phyloP scores from a whole-genome alignment of 2,888 invertebrate species.

The Geophilus truncorum region DNA sequence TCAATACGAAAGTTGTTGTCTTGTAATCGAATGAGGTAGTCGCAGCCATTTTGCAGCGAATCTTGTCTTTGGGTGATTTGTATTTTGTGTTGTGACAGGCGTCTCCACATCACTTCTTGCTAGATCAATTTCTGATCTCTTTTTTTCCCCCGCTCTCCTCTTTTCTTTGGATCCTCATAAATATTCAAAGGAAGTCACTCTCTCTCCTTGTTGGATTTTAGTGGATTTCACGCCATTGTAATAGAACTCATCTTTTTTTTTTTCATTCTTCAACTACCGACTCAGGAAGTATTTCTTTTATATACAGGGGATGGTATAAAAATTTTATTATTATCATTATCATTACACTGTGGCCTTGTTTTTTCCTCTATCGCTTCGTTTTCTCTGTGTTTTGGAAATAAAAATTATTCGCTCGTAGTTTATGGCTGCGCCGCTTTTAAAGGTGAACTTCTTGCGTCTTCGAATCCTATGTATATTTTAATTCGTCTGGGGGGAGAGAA shows the following conservation, averaged over 20 bases:
- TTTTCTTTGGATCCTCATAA: constrained; percentile 6
- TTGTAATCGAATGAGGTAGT: neutral
- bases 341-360: neutral
- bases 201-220: constrained; percentile 1
- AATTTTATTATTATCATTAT: neutral
- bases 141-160: neutral
- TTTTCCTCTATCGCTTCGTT: too few species aligned
- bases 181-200: constrained; percentile 9
- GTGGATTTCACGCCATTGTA: neutral
- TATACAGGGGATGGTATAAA: neutral
- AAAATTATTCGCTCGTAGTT: neutral
- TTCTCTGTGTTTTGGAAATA: neutral
- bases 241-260: neutral
- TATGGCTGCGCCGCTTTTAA: neutral
- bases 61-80: constrained; percentile 12
- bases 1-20: neutral
- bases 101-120: neutral
- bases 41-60: neutral
- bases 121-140: constrained; percentile 12
- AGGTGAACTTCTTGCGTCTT: neutral
- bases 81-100: constrained; percentile 11
- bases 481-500: neutral
- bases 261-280: neutral
- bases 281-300: neutral
- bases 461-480: too few species aligned